phyloP scores from a whole-genome alignment of 2,797 vertebrate species.

The Falco concolor region DNA sequence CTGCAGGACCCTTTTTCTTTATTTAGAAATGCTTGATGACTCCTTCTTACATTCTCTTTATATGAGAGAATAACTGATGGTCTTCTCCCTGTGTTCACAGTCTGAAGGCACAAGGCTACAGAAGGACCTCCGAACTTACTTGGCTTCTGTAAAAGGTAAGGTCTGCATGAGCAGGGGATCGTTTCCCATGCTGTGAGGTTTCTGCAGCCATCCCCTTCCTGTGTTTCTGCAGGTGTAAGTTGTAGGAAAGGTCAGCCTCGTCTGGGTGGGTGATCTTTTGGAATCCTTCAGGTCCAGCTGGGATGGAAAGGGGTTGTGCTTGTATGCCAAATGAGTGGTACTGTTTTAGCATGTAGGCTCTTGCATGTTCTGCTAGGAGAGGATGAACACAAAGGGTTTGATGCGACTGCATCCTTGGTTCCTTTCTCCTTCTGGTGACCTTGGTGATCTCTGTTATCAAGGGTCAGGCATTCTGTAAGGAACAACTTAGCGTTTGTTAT shows the following conservation, averaged over 20 bases:
- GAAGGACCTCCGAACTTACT: slow-evolving; percentile 88
- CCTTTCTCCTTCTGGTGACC: neutral
- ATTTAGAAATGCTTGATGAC: neutral
- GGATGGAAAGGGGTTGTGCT: neutral
- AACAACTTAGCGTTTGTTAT: neutral
- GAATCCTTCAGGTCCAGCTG: neutral
- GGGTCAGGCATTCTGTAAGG: neutral
- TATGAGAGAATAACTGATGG: neutral
- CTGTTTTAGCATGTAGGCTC: neutral
- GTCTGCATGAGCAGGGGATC: neutral
- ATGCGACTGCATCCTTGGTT: neutral
- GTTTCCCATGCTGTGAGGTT: neutral
- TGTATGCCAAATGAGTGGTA: neutral
- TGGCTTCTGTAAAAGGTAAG: slow-evolving; percentile 87
- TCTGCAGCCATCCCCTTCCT: neutral
- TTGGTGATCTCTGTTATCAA: neutral
- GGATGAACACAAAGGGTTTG: neutral
- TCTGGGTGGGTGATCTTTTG: neutral
- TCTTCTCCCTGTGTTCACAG: slow-evolving; percentile 68
- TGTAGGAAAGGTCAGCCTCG: neutral
- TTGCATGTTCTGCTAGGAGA: neutral
- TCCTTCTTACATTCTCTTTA: neutral
- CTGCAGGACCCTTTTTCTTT: neutral
- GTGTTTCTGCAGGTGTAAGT: neutral
- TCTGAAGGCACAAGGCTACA: slow-evolving; percentile 88